Percentiles rank a stretch among this genome's conserved stretches.
Conservation (phyloP, 2,888 invertebrate genomes). For the Cryptocephalus moraei region DNA sequence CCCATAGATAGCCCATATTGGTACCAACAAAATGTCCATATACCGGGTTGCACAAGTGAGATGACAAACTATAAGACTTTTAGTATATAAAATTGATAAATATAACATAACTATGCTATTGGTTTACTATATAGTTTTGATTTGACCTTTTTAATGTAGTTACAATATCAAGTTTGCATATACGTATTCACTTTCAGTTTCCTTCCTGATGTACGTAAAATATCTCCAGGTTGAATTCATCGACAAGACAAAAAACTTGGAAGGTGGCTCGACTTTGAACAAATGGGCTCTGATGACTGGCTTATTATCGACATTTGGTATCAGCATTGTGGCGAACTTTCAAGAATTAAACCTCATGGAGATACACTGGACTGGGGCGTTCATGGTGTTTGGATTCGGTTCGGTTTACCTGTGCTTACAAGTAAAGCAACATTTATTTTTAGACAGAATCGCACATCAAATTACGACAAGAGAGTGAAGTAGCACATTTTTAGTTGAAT, state of each 20-base stretch:
- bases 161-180: not conserved
- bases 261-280: conserved; percentile 14
- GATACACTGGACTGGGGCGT: conserved; percentile 48
- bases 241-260: conserved; percentile 11
- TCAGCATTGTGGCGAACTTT: conserved; percentile 50
- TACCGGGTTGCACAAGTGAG: too few relatives aligned
- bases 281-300: conserved; percentile 39
- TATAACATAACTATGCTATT: too few relatives aligned
- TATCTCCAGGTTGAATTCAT: conserved; percentile 16
- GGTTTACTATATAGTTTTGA: too few relatives aligned
- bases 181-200: conserved; percentile 8
- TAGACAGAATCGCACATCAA: too few relatives aligned
- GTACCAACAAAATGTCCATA: too few relatives aligned
- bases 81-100: too few relatives aligned
- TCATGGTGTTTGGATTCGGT: conserved; percentile 46
- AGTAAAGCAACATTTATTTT: conserved; percentile 25
- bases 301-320: conserved; percentile 42
- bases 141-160: not conserved
- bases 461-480: too few relatives aligned
- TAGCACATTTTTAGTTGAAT: too few relatives aligned
- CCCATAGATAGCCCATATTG: too few relatives aligned
- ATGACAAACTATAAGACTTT: too few relatives aligned
- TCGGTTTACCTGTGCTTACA: conserved; percentile 46
- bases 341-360: conserved; percentile 45
- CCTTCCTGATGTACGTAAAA: conserved; percentile 16